Conservation (phyloP, 2,113 vertebrate species). For the Pterocles burchelli region DNA sequence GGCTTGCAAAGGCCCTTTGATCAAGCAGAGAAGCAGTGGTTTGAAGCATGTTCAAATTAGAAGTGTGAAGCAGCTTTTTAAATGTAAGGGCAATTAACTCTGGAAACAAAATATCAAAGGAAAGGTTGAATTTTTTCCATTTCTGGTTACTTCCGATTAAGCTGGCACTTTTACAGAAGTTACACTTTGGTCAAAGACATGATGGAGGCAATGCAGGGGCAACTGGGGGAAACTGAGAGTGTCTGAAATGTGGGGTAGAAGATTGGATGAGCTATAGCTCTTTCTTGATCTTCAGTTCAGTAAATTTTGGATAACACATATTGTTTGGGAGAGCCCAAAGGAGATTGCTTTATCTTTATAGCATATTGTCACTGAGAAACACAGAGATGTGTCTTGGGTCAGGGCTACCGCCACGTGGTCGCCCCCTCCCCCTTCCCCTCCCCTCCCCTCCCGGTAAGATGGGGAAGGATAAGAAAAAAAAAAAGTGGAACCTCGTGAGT, state of each 20-base stretch:
- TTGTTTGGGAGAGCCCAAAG: not conserved
- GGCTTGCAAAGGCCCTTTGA: not conserved
- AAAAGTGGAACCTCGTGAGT: too few species aligned
- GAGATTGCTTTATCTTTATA: not conserved
- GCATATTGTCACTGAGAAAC: slow-evolving; percentile 1
- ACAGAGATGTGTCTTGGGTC: fast-evolving
- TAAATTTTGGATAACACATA: not conserved
- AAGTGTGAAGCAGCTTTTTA: not conserved
- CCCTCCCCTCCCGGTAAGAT: too few species aligned
- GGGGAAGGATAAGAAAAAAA: too few species aligned
- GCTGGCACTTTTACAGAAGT: not conserved
- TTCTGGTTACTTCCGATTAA: not conserved
- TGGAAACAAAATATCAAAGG: not conserved
- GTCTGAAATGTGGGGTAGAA: not conserved
- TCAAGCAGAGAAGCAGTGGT: not conserved
- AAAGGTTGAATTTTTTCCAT: not conserved
- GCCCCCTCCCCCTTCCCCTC: too few species aligned
- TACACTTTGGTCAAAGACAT: not conserved
- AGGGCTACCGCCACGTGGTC: too few species aligned
- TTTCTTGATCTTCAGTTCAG: not conserved
- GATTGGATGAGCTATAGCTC: not conserved
- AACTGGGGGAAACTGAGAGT: not conserved
- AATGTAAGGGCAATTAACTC: not conserved
- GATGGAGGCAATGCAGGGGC: not conserved
- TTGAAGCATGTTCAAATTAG: not conserved